These are phyloP conservation scores for Parnassius glacialis DNA, from an alignment of 2,888 invertebrate species.

Conservation along the genomic window DNA sequence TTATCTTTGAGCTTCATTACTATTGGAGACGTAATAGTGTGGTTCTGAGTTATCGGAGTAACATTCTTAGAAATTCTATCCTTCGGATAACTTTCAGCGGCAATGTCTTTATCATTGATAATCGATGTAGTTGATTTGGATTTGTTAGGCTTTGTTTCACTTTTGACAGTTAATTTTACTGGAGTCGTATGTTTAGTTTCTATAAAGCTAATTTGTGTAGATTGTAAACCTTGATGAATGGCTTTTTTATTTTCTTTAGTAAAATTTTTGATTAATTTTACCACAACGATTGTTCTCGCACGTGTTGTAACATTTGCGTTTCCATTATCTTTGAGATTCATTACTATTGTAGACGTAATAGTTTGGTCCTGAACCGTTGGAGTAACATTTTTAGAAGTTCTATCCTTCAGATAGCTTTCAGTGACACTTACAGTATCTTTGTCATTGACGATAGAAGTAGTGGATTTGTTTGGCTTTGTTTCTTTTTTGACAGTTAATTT, in stretches of 20 bases:
- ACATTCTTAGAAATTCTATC: background rate
- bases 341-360: background rate
- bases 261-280: background rate
- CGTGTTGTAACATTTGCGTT: background rate
- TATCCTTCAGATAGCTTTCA: background rate
- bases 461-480: background rate
- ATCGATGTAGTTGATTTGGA: background rate
- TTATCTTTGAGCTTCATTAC: background rate
- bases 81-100: background rate
- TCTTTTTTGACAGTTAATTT: background rate
- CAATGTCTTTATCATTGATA: background rate
- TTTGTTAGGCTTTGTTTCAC: conserved; percentile 1
- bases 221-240: background rate
- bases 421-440: background rate
- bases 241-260: conserved; percentile 2
- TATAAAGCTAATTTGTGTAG: background rate
- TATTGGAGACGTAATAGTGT: background rate
- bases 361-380: background rate
- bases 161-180: background rate
- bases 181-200: background rate
- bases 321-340: background rate
- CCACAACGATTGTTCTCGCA: too few species aligned
- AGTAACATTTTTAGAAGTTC: background rate
- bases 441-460: background rate
- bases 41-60: background rate